Percentiles rank a stretch among this genome's conserved stretches.
Evolutionary conservation across 1,140 invertebrate species (phyloP).

Genomic region (Drosophila setifemur): DNA sequence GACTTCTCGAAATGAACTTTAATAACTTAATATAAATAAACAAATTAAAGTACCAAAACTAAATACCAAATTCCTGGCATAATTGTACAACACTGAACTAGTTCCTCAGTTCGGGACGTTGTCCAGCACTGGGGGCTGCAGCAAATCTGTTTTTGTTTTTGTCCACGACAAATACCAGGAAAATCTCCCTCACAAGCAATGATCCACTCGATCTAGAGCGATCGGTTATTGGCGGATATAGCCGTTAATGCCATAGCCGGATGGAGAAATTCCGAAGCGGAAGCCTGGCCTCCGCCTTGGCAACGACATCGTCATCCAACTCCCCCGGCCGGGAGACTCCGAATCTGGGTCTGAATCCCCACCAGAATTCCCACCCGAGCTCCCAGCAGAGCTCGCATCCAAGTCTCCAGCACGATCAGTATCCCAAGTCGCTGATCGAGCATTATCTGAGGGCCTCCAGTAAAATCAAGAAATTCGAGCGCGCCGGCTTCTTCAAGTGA

Average conservation of each 20-base stretch:
- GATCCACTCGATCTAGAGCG: background rate
- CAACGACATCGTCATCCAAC: constrained; percentile 5
- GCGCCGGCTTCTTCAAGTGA: constrained; percentile 81
- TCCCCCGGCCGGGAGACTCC: background rate
- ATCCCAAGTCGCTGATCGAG: constrained; percentile 66
- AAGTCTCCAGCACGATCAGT: constrained; percentile 55
- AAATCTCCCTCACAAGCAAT: background rate
- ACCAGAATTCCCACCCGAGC: background rate
- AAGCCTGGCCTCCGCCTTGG: constrained; percentile 3
- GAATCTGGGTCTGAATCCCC: background rate
- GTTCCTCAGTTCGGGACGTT: no score
- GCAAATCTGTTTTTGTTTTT: constrained; percentile 1
- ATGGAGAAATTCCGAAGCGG: constrained; percentile 53
- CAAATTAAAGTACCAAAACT: no score
- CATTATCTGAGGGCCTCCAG: constrained; percentile 72
- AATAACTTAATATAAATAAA: no score
- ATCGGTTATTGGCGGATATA: background rate
- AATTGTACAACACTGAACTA: no score
- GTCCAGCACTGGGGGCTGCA: background rate
- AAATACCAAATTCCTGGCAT: no score
- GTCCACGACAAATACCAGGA: background rate
- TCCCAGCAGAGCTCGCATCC: background rate
- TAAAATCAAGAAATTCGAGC: constrained; percentile 79
- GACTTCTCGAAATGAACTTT: no score
- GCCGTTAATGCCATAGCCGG: constrained; percentile 1